A percentile compares a stretch with the other conserved stretches of the same genome.
phyloP scores from a whole-genome alignment of 2,113 vertebrate genomes.

The Seriola aureovittata region DNA sequence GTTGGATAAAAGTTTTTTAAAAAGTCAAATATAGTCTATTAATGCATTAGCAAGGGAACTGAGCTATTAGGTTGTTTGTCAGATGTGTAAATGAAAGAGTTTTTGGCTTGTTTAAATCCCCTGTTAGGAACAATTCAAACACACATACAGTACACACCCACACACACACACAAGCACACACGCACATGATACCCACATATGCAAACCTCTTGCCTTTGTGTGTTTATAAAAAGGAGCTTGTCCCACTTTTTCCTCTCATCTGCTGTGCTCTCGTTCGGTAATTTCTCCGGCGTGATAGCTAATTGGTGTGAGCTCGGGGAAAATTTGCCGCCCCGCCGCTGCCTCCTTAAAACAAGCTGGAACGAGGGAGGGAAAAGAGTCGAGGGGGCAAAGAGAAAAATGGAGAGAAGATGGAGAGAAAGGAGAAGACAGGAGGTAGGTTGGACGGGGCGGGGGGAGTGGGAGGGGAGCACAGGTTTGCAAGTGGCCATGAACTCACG shows the following conservation, averaged over 20 bases:
- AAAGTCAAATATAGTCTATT: slow-evolving; percentile 29
- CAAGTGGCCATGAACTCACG: slow-evolving; percentile 31
- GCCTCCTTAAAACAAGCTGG: slow-evolving; percentile 61
- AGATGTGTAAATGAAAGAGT: slow-evolving; percentile 34
- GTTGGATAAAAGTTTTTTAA: slow-evolving; percentile 12
- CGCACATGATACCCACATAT: slow-evolving; percentile 15
- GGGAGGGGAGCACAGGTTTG: not conserved
- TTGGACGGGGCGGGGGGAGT: slow-evolving; percentile 10
- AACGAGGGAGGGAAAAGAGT: slow-evolving; percentile 52
- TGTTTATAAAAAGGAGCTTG: slow-evolving; percentile 75
- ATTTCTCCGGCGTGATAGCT: slow-evolving; percentile 72
- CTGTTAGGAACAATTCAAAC: slow-evolving; percentile 16
- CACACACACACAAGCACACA: not conserved
- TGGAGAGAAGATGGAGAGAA: slow-evolving; percentile 64
- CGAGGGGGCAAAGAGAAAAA: slow-evolving; percentile 55
- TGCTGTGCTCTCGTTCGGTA: slow-evolving; percentile 52
- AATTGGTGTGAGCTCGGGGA: slow-evolving; percentile 73
- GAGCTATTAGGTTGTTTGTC: slow-evolving; percentile 42
- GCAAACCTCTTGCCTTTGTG: slow-evolving; percentile 49
- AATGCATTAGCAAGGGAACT: slow-evolving; percentile 12
- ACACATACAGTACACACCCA: not conserved
- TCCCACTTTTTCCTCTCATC: slow-evolving; percentile 76
- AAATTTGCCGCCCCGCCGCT: slow-evolving; percentile 48
- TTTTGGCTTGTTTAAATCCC: slow-evolving; percentile 38
- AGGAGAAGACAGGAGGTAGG: slow-evolving; percentile 70